Conservation (phyloP, 2,888 invertebrate species). For the Malthinus seriepunctatus region DNA sequence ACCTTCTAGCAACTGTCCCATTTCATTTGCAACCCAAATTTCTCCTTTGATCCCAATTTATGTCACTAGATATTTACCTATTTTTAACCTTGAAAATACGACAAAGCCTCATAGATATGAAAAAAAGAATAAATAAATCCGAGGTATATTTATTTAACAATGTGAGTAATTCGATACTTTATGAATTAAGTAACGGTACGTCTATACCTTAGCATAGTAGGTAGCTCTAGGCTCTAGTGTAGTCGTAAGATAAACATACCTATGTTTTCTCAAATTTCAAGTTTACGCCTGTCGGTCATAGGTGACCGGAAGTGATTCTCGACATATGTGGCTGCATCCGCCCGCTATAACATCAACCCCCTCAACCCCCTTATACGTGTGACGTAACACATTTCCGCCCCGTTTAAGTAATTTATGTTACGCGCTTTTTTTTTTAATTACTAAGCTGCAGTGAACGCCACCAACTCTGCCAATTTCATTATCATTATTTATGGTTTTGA, state of each 20-base stretch:
- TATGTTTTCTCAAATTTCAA: constrained; percentile 22
- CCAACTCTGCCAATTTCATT: constrained; percentile 35
- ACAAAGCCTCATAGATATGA: too few relatives aligned
- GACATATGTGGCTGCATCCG: constrained; percentile 53
- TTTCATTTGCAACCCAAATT: too few relatives aligned
- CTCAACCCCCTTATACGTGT: constrained; percentile 16
- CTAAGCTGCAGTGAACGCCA: constrained; percentile 34
- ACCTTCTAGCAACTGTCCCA: too few relatives aligned
- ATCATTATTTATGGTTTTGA: constrained; percentile 36
- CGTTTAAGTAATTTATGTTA: constrained; percentile 42
- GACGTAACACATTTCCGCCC: constrained; percentile 36
- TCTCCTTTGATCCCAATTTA: too few relatives aligned
- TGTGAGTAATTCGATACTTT: constrained; percentile 12
- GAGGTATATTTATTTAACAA: constrained; percentile 9
- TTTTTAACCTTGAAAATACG: too few relatives aligned
- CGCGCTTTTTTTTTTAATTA: constrained; percentile 42
- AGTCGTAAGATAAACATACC: constrained; percentile 11
- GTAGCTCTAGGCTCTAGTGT: too few relatives aligned
- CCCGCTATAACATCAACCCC: constrained; percentile 38
- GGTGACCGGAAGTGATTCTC: constrained; percentile 52
- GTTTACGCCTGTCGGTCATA: constrained; percentile 42
- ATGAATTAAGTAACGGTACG: constrained; percentile 9
- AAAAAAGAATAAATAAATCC: not conserved
- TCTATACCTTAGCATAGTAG: not conserved
- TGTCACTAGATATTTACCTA: too few relatives aligned